phyloP scores from a whole-genome alignment of 2,113 vertebrate species.

The Platysternon megacephalum region DNA sequence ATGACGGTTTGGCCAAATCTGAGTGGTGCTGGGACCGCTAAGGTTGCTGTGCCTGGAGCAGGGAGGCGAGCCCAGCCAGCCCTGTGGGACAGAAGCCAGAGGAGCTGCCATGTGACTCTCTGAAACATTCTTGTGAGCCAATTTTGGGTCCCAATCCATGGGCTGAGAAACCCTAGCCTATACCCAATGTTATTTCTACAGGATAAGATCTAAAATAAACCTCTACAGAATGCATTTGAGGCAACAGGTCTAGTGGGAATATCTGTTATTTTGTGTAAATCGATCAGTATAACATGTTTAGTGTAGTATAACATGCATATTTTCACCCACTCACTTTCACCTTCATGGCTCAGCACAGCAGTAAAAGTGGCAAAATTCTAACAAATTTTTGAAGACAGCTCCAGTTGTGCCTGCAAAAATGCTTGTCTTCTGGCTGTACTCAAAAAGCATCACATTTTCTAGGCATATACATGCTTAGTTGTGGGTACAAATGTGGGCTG shows the following conservation, averaged over 20 bases:
- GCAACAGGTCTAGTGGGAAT: background rate
- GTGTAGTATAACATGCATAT: fast-evolving
- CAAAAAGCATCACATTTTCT: background rate
- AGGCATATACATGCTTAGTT: background rate
- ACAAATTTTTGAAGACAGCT: background rate
- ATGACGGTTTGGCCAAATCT: too few relatives aligned
- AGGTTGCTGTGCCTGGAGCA: too few relatives aligned
- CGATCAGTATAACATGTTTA: background rate
- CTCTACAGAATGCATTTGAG: background rate
- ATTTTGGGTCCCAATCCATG: too few relatives aligned
- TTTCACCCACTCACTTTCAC: background rate
- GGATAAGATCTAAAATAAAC: background rate
- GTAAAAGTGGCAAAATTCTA: background rate
- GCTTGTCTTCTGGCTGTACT: fast-evolving
- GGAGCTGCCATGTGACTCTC: too few relatives aligned
- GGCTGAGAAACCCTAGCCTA: too few relatives aligned
- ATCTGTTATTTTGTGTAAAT: background rate
- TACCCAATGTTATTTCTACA: background rate
- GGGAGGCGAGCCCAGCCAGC: too few relatives aligned
- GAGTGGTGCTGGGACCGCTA: too few relatives aligned
- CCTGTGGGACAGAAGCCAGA: too few relatives aligned
- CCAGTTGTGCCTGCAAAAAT: background rate
- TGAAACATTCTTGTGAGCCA: too few relatives aligned
- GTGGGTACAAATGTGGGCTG: background rate
- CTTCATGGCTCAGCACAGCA: fast-evolving